Base-by-base conservation (phyloP, 1,140 invertebrate genomes). In the Tachypleus tridentatus region DNA sequence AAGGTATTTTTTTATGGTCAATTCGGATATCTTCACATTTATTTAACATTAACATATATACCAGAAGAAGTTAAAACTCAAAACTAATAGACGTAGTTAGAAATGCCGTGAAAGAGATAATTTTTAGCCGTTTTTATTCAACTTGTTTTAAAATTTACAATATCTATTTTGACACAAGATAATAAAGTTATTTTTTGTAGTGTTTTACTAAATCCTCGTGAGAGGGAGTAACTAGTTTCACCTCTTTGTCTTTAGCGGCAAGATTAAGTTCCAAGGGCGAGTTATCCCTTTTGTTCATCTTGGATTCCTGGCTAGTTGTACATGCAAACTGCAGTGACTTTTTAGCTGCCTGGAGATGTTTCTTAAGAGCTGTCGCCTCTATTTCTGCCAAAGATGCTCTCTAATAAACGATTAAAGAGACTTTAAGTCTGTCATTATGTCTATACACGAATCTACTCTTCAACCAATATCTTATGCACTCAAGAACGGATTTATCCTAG, bases 191-290 rank as follows among this genome's bases (percentile, higher is more conserved):
- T 29, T 29, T 29, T 29, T 0, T 0, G 29, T 29, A 29, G 29
- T 29, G 29, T 29, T 29, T 29, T 29, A 29, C 29, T 57, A 58
- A 57, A 8, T 49, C 51, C 9, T 48, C 54, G 52, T 48, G 29
- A 29, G 29, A 29, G 29, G 29, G 29, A 29, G 29, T 29, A 29
- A 29, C 29, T 29, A 29, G 29, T 65, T 81, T 82, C 78, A 95
- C 93, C 88, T 95, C 92, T 86, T 94, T 96, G 76, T 97, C 93
- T 82, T 97, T 97, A 77, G 91, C 86, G 74, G 91, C 88, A 64
- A 96, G 81, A 80, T 96, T 90, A 68, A 84, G 83, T 77, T 93
- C 89, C 72, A 90, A 79, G 70, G 78, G 83, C 56, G 82, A 82
- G 65, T 80, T 77, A 61, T 77, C 75, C 64, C 77, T 76, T 64